phyloP scores from a whole-genome alignment of 2,888 invertebrate species.

The Archips xylosteana region DNA sequence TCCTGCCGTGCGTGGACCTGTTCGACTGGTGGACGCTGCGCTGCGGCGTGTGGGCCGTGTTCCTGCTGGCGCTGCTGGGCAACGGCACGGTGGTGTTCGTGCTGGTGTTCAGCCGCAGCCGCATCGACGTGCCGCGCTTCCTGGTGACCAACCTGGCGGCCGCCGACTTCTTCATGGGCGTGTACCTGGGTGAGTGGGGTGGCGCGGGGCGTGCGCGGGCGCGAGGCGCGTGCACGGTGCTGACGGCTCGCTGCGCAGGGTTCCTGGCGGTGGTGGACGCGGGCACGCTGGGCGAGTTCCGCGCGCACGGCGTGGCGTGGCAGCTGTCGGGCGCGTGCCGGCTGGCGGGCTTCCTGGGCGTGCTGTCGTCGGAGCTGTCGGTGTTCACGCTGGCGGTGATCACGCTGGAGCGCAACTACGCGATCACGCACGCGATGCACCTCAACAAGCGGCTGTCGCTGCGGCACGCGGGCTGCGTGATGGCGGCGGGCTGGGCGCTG shows the following conservation, averaged over 20 bases:
- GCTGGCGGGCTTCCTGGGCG: constrained; percentile 97
- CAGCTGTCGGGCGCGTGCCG: constrained; percentile 98
- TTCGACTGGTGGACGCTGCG: constrained; percentile 99
- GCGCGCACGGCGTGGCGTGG: constrained; percentile 98
- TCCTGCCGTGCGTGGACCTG: constrained; percentile 97
- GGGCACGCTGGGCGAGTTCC: constrained; percentile 97
- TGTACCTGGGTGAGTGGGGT: constrained; percentile 90
- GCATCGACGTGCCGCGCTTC: constrained; percentile 98
- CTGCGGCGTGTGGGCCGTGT: constrained; percentile 99
- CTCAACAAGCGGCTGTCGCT: constrained; percentile 96
- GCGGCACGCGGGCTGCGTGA: constrained; percentile 95
- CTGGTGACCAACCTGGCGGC: constrained; percentile 98
- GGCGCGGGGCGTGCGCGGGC: too few species aligned
- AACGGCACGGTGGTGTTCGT: constrained; percentile 98
- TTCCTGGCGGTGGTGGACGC: constrained; percentile 98
- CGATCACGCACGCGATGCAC: constrained; percentile 99
- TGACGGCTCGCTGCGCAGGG: constrained; percentile 81
- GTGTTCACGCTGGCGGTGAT: constrained; percentile 98
- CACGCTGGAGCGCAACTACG: constrained; percentile 97
- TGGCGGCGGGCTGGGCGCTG: constrained; percentile 97
- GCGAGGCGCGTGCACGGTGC: not conserved
- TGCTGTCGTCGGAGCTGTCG: constrained; percentile 96
- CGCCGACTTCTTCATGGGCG: constrained; percentile 98
- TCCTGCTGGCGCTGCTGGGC: constrained; percentile 97
- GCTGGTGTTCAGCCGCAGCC: constrained; percentile 94